phyloP scores from a whole-genome alignment of 2,888 invertebrate genomes.

The Drosophila ustulata region DNA sequence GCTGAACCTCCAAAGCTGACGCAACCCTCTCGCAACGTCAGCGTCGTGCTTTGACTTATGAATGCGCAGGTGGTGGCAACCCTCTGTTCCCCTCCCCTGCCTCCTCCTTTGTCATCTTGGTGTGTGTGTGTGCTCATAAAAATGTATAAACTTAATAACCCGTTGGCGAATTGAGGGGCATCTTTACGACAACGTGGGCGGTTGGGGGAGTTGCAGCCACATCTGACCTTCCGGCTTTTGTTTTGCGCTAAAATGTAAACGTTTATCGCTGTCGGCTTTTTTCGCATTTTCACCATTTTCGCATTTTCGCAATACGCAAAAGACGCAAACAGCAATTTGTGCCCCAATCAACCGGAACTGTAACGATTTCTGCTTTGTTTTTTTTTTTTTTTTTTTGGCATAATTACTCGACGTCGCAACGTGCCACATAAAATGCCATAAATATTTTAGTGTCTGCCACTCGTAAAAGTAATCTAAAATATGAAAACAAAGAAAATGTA shows the following conservation, averaged over 20 bases:
- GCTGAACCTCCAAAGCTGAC: conserved; percentile 27
- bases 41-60: conserved; percentile 64
- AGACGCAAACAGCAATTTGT: conserved; percentile 23
- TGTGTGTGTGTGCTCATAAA: conserved; percentile 50
- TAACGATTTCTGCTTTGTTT: conserved; percentile 47
- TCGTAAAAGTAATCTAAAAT: conserved; percentile 33
- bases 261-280: conserved; percentile 42
- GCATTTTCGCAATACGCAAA: conserved; percentile 38
- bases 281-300: conserved; percentile 13
- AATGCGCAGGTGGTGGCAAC: conserved; percentile 32
- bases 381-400: conserved; percentile 25
- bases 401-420: conserved; percentile 40
- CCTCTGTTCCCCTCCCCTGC: not conserved
- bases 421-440: conserved; percentile 43
- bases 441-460: conserved; percentile 46
- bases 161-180: conserved; percentile 35
- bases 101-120: not conserved
- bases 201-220: conserved; percentile 2
- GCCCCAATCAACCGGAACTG: conserved; percentile 66
- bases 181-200: conserved; percentile 1
- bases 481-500: conserved; percentile 8
- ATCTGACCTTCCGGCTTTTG: conserved; percentile 60
- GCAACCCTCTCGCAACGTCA: conserved; percentile 15
- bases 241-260: conserved; percentile 48
- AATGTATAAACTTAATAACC: conserved; percentile 59